Evolutionary conservation across 2,113 vertebrate species (phyloP).

Genomic region (Phaethon lepturus): DNA sequence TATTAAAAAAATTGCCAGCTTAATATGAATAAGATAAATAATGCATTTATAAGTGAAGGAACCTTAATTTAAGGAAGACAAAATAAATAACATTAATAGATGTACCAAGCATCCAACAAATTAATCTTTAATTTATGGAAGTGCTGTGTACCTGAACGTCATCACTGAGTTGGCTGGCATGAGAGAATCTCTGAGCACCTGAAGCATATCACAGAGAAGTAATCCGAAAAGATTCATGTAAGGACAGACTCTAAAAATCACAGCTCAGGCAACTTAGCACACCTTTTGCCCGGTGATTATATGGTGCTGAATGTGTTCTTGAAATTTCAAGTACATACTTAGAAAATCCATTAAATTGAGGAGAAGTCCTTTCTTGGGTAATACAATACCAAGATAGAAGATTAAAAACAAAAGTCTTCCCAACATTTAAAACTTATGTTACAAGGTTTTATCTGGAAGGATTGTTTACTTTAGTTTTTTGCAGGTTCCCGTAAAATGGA

Average conservation of each 20-base stretch:
- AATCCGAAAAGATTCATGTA: not conserved
- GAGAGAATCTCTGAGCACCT: not conserved
- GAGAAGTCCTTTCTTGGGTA: not conserved
- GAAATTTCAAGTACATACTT: not conserved
- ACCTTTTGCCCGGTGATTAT: not conserved
- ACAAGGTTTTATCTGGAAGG: not conserved
- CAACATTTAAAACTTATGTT: not conserved
- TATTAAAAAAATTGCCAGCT: not conserved
- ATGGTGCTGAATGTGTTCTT: not conserved
- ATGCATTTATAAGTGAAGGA: not conserved
- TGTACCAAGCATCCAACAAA: not conserved
- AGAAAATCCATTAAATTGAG: not conserved
- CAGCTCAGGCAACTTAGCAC: not conserved
- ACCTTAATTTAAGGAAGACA: not conserved
- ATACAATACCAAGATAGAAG: not conserved
- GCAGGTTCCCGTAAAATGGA: conserved; percentile 85
- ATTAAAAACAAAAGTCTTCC: not conserved
- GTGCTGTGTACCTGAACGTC: not conserved
- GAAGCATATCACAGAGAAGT: not conserved
- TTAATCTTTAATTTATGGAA: not conserved
- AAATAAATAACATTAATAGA: not conserved
- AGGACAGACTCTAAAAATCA: not conserved
- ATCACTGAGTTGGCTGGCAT: not conserved
- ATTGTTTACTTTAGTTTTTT: not conserved
- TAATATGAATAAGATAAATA: not conserved